phyloP scores from a whole-genome alignment of 2,113 vertebrate genomes.

The Indicator indicator region DNA sequence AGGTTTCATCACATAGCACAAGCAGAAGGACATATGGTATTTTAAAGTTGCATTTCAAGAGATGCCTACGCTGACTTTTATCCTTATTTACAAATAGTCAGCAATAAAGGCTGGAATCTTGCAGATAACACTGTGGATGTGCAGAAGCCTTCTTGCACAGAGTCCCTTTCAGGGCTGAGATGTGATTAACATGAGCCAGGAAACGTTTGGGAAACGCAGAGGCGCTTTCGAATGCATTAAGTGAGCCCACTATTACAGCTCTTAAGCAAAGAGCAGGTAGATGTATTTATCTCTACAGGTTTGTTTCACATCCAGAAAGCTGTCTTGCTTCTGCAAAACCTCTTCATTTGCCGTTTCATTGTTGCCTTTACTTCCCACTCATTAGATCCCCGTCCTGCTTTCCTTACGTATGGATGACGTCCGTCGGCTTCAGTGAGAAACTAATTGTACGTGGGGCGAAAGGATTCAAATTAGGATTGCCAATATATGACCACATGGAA shows the following conservation, averaged over 20 bases:
- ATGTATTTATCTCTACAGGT: background rate
- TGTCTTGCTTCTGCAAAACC: constrained; percentile 20
- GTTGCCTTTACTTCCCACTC: constrained; percentile 43
- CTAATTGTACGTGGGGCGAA: constrained; percentile 43
- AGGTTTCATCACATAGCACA: constrained; percentile 70
- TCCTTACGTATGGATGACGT: constrained; percentile 33
- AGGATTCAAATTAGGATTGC: constrained; percentile 50
- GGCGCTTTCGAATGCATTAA: background rate
- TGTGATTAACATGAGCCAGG: constrained; percentile 23
- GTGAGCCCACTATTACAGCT: background rate
- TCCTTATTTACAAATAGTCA: constrained; percentile 71
- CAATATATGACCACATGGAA: constrained; percentile 40
- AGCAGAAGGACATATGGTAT: constrained; percentile 70
- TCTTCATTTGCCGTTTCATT: constrained; percentile 56
- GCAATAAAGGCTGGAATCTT: constrained; percentile 66
- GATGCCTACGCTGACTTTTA: constrained; percentile 66
- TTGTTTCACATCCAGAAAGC: constrained; percentile 21
- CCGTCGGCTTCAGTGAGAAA: background rate
- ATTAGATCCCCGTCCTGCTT: constrained; percentile 40
- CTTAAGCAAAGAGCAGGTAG: constrained; percentile 39
- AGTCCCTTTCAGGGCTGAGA: constrained; percentile 43
- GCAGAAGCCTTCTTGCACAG: constrained; percentile 8
- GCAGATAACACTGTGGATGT: constrained; percentile 36
- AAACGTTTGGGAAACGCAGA: constrained; percentile 28
- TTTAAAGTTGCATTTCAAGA: constrained; percentile 71